Evolutionary conservation across 2,888 invertebrate genomes (phyloP), one percentile per base, ranked within the genome.

Genomic region (Gari tellinella): DNA sequence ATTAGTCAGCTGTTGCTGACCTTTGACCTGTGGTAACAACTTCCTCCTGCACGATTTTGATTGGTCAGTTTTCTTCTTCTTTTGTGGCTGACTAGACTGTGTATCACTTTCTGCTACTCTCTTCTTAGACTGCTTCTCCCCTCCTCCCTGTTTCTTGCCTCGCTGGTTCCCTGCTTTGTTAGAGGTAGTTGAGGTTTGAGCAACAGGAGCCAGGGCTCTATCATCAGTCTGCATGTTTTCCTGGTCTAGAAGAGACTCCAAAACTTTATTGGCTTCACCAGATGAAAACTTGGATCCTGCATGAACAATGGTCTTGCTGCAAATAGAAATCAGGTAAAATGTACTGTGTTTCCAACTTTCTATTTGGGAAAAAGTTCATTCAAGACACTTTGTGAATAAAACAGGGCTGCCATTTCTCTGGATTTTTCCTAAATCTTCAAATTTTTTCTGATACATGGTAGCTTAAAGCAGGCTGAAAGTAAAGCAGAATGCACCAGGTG

Each of bases 21-120:
- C 87, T 77, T 86, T 86, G 72, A 87, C 79, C 65, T 84, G 87
- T 15, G 87, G 85, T 53, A 87, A 48, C 17, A 87, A 70, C 55
- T 83, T 84, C 45, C 85, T 73, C 15, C 86, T 58, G 56, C 82
- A 82, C 37, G 84, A 73, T 56, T 79, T 81, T 17, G 77, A 76
- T 41, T 66, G 57, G 43, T 73, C 60, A 15, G 57, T 60, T 58
- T 83, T 78, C 41, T 81, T 74, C 65, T 80, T 83, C 63, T 81
- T 83, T 21, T 55, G 45, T n/a, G 77, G 66, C 41, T 79, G 79
- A 75, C 63, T 72, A 31, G 68, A 66, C 56, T 62, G 65, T 2
- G 19, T 56, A 2, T 63, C 76, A 23, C 8, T 52, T 21, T 70
- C 51, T 25, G 72, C 31, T 14, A 67, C 65, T 43, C 80, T 55